phyloP scores from a whole-genome alignment of 2,113 vertebrate species.

The Columba janthina region DNA sequence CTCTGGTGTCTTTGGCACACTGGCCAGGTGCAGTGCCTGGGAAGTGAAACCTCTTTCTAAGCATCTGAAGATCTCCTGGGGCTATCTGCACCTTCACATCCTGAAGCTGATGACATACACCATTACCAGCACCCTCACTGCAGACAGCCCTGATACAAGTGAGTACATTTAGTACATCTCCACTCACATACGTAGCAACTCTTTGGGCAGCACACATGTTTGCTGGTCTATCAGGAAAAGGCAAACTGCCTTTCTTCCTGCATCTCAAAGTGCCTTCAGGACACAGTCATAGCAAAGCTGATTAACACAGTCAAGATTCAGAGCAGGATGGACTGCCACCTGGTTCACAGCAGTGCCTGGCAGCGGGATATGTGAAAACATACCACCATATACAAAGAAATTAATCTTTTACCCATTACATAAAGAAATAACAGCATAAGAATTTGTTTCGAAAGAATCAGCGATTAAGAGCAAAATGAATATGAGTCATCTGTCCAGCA shows the following conservation, averaged over 20 bases:
- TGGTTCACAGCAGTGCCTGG: not conserved
- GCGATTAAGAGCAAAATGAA: conserved; percentile 6
- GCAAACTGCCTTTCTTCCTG: not conserved
- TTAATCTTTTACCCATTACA: not conserved
- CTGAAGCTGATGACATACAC: not conserved
- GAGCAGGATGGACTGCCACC: not conserved
- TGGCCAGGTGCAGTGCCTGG: not conserved
- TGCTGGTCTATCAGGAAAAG: not conserved
- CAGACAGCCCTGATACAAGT: not conserved
- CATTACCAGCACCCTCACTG: not conserved
- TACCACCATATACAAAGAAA: not conserved
- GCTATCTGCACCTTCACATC: not conserved
- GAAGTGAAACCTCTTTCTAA: not conserved
- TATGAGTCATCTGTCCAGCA: conserved; percentile 49
- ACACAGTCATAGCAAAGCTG: not conserved
- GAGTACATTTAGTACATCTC: not conserved
- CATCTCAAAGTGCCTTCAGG: not conserved
- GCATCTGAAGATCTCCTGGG: not conserved
- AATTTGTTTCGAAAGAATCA: not conserved
- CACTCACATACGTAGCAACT: not conserved
- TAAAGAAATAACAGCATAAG: not conserved
- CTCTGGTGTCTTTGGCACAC: not conserved
- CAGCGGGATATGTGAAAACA: not conserved
- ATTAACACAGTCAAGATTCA: not conserved
- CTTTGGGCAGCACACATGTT: not conserved